Base-by-base conservation (phyloP, 2,797 vertebrate species). In the Rousettus madagascariensis region DNA sequence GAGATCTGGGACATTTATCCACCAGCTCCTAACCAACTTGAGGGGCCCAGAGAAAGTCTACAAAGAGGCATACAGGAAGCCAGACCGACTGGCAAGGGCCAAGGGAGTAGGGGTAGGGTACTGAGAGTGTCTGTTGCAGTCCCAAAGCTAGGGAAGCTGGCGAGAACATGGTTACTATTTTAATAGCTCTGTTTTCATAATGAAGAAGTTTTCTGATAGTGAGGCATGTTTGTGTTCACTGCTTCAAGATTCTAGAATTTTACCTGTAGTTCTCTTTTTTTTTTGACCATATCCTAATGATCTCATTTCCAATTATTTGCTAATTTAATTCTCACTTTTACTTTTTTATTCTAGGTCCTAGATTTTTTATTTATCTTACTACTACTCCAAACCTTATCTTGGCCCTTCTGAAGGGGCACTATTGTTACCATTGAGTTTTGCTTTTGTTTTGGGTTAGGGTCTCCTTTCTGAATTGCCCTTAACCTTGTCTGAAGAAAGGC, bases 401-500 rank as follows among this genome's bases (percentile, higher is more conserved):
- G 53, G 16, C 9, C 19, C 38, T 93, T 92, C 51, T 69, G 22
- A 95, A 74, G 71, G 63, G 43, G 26, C 26, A 69, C n/a, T 12
- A 6, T 26, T 15, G 33, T 68, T 57, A 79, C 49, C 55, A 68
- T 59, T 36, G 53, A 49, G 26, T n/a, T 33, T 63, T 85, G 38
- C 20, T 86, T 82, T 77, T 53, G n/a, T 59, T 86, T 68, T 17
- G 15, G 74, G 53, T 61, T 71, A 22, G 19, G 65, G 69, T 92
- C 74, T 87, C 36, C 19, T 82, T 71, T 86, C 28, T 63, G 68
- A 69, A 63, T 17, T 93, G 41, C 22, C 55, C 75, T 91, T 63
- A 85, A 88, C 87, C 72, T 91, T 94, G 41, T 46, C 38, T 77
- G 49, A 38, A 82, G 22, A 51, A 61, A 87, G 12, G 20, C 17